These are phyloP conservation scores for Burhinus bistriatus DNA, from an alignment of 2,113 vertebrate species.

Conservation along the genomic window DNA sequence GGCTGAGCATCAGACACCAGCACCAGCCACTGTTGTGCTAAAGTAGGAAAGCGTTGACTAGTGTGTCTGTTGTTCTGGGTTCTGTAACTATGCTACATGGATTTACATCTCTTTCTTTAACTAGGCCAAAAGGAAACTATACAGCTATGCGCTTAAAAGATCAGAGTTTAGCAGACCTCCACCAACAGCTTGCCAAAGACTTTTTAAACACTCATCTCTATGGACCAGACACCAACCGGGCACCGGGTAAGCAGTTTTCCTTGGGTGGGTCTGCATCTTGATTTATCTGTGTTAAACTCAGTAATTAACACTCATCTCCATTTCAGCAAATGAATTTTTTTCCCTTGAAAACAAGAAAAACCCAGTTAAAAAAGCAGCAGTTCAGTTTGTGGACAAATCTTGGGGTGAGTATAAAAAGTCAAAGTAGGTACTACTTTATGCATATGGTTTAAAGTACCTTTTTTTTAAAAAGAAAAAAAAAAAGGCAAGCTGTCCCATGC, in stretches of 20 bases:
- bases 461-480: neutral
- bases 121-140: conserved; percentile 81
- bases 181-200: conserved; percentile 76
- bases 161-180: conserved; percentile 30
- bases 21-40: neutral
- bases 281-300: too few species aligned
- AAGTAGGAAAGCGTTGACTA: neutral
- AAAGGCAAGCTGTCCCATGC: neutral
- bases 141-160: conserved; percentile 73
- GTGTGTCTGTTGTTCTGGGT: neutral
- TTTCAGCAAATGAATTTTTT: conserved; percentile 85
- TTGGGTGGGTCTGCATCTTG: neutral
- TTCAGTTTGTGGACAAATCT: conserved; percentile 81
- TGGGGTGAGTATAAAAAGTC: conserved; percentile 80
- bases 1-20: neutral
- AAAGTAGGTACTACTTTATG: neutral
- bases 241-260: conserved; percentile 74
- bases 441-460: neutral
- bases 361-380: conserved; percentile 79
- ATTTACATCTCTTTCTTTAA: neutral
- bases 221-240: conserved; percentile 78
- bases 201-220: conserved; percentile 84
- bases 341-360: conserved; percentile 85
- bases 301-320: neutral
- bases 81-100: rapidly evolving